Evolutionary conservation across 2,113 vertebrate genomes (phyloP).

Genomic region (Saimiri boliviensis): DNA sequence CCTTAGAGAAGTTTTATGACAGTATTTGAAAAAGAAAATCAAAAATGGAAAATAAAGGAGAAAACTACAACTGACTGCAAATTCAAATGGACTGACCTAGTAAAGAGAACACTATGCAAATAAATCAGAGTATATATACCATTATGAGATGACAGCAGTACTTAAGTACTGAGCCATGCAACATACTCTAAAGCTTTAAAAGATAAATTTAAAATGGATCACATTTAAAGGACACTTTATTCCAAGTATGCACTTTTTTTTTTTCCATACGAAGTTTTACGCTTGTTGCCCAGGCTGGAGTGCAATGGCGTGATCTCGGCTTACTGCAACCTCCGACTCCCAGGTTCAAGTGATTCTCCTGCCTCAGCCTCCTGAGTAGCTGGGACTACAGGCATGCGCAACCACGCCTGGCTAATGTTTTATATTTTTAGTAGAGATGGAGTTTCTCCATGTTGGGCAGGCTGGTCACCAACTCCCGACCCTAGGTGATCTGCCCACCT

Average conservation of each 20-base stretch:
- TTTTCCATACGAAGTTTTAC: no score
- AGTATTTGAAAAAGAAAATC: conserved; percentile 29
- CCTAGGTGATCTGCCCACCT: no score
- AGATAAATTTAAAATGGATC: conserved; percentile 26
- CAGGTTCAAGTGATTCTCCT: no score
- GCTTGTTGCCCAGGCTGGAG: no score
- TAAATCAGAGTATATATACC: not conserved
- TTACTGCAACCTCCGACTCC: no score
- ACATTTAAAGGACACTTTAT: not conserved
- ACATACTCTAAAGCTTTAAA: not conserved
- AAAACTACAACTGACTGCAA: conserved; percentile 7
- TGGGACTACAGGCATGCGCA: no score
- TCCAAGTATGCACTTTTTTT: not conserved
- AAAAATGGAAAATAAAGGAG: not conserved
- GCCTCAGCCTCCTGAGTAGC: no score
- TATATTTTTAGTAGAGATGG: no score
- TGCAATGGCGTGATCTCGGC: no score
- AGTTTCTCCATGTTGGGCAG: no score
- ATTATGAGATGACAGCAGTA: not conserved
- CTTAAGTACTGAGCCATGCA: not conserved
- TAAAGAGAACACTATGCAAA: not conserved
- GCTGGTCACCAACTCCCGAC: no score
- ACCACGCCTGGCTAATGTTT: no score
- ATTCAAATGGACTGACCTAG: not conserved
- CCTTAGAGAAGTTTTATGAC: conserved; percentile 35